Evolutionary conservation across 2,888 invertebrate genomes (phyloP), one percentile per base, ranked within the genome.

Genomic region (Exocentrus adspersus): DNA sequence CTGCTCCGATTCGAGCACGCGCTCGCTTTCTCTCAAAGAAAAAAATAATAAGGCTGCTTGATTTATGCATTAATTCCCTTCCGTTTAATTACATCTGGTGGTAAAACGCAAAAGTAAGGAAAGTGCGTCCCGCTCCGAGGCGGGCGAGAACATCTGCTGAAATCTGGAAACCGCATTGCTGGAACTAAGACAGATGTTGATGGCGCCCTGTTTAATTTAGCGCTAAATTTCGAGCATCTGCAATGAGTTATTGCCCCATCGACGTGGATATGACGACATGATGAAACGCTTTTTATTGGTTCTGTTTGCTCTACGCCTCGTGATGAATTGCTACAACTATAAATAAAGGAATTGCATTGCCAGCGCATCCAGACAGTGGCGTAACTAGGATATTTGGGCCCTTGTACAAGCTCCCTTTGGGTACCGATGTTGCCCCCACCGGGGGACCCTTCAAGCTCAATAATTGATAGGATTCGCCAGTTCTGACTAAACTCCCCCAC

Each of bases 91-190:
- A 61, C 17, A 17, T 6, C 45, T 21, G 46, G 46, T 12, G 54
- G 54, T 42, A 48, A 42, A 59, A 42, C 24, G 50, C 24, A 59
- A 50, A 50, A 50, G n/a, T n/a, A n/a, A n/a, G n/a, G n/a, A n/a
- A n/a, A n/a, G n/a, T n/a, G n/a, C n/a, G n/a, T n/a, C n/a, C n/a
- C n/a, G n/a, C n/a, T n/a, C n/a, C n/a, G n/a, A n/a, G n/a, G n/a
- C n/a, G n/a, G n/a, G n/a, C n/a, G 60, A 60, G 69, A 72, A 73
- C 73, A 73, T 72, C 72, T 73, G 73, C 64, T 69, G 65, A 69
- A 72, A 73, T 72, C 69, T 69, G 69, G n/a, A 68, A 68, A 71
- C 71, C 72, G 65, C 68, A 69, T 66, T 67, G 58, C 58, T 45
- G 62, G 65, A 71, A 71, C 71, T 69, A 68, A 72, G 70, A 71